Evolutionary conservation across 1,140 invertebrate species (phyloP), one percentile per base, ranked within the genome.

Genomic region (Sesamia nonagrioides): DNA sequence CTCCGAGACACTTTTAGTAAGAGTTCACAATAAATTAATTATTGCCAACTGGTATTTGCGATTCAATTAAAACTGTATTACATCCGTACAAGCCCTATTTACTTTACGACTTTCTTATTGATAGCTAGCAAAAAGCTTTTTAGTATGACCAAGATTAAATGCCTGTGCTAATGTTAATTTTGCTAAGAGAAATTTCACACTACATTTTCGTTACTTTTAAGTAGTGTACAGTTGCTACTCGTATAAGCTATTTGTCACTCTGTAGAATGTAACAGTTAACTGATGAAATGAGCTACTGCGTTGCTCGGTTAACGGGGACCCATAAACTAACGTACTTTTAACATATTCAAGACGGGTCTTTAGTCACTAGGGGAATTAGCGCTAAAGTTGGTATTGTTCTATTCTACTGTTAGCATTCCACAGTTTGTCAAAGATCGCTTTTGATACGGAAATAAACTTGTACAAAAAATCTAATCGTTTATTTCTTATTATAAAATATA

Each of bases 271-370:
- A 33, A 58, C 54, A 58, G 54, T 15, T 17, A 13, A 33, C 54
- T 58, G 54, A 58, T 27, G 54, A 58, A 33, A 27, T 33, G 27
- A 27, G 21, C 54, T 58, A 33, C 54, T 58, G 54, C 33, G 54
- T 27, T 58, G 54, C 21, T 58, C 21, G 1, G 54, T 15, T 27
- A 33, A 58, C 21, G 54, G 21, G 18, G 8, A 56, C 2, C 33
- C 13, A 27, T 13, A 58, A 58, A 15, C 18, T 58, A 33, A 58
- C 13, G 54, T 21, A 58, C 54, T 33, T 58, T 1, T 5, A 8
- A 11, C 0, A 15, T 33, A 33, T 58, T 58, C 21, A 58, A 33
- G 6, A 58, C 21, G 15, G 9, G 18, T 15, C 21, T 58, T 58
- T 58, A 21, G 11, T 58, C 54, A 58, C 54, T 58, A 21, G 11